These are phyloP conservation scores for Elephas maximus DNA, from an alignment of 2,113 vertebrate species.

Conservation along the genomic window DNA sequence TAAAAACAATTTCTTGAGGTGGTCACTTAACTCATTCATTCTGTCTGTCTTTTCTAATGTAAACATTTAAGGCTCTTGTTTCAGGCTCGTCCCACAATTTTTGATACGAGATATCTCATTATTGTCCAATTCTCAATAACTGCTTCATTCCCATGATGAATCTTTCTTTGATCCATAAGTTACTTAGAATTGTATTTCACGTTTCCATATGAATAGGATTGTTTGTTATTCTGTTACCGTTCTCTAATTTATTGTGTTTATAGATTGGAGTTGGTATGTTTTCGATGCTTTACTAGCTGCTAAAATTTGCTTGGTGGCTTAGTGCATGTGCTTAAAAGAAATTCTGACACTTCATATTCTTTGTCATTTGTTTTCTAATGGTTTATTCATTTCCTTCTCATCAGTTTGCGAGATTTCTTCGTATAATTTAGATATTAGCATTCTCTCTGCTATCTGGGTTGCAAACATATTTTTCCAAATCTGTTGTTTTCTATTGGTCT, in stretches of 20 bases:
- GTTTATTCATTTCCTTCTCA: neutral
- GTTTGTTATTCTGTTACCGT: neutral
- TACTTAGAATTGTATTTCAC: neutral
- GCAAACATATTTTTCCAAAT: neutral
- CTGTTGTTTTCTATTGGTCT: neutral
- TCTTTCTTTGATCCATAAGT: neutral
- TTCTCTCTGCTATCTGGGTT: neutral
- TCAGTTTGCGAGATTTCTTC: neutral
- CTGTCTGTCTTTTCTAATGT: neutral
- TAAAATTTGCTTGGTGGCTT: neutral
- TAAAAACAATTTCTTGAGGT: neutral
- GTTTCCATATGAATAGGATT: neutral
- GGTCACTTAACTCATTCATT: neutral
- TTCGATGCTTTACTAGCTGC: neutral
- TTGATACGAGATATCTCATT: neutral
- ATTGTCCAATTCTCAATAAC: neutral
- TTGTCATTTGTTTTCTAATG: neutral
- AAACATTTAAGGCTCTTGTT: neutral
- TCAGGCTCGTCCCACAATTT: neutral
- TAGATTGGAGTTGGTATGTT: neutral
- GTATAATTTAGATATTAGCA: neutral
- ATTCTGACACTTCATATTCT: neutral
- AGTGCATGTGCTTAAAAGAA: neutral
- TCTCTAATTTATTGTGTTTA: neutral
- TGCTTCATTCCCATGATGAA: neutral